Evolutionary conservation across 2,888 invertebrate species (phyloP).

Genomic region (Orchesella flavescens): DNA sequence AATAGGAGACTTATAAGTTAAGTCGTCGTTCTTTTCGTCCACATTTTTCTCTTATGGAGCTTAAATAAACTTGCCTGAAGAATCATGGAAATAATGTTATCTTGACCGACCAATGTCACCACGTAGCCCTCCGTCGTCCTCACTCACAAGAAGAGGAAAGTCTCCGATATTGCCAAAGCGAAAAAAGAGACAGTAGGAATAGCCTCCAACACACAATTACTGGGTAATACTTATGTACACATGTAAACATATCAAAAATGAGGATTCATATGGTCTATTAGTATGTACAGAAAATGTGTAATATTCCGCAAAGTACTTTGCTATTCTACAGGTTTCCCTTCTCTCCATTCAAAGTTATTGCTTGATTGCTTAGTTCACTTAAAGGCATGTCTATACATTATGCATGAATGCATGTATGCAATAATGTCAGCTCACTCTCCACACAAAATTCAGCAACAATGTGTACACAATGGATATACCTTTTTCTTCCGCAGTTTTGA

Average conservation of each 20-base stretch:
- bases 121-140: neutral
- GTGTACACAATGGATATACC: conserved; percentile 4
- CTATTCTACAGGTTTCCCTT: conserved; percentile 20
- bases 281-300: neutral
- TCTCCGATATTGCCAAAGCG: neutral
- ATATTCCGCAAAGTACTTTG: neutral
- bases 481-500: neutral
- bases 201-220: neutral
- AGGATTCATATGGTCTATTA: neutral
- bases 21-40: conserved; percentile 10
- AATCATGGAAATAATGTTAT: conserved; percentile 52
- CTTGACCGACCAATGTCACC: conserved; percentile 37
- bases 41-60: conserved; percentile 26
- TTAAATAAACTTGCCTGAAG: conserved; percentile 44
- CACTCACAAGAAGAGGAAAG: neutral
- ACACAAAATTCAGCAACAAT: neutral
- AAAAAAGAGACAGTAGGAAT: neutral
- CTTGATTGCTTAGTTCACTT: conserved; percentile 40
- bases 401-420: conserved; percentile 35
- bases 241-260: neutral
- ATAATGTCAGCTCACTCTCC: conserved; percentile 1
- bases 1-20: conserved; percentile 29
- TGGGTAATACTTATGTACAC: neutral
- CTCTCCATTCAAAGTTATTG: conserved; percentile 20
- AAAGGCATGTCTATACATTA: conserved; percentile 27